Percentiles rank a stretch among this genome's conserved stretches.
phyloP scores from a whole-genome alignment of 2,113 vertebrate species.

The Perognathus longimembris region DNA sequence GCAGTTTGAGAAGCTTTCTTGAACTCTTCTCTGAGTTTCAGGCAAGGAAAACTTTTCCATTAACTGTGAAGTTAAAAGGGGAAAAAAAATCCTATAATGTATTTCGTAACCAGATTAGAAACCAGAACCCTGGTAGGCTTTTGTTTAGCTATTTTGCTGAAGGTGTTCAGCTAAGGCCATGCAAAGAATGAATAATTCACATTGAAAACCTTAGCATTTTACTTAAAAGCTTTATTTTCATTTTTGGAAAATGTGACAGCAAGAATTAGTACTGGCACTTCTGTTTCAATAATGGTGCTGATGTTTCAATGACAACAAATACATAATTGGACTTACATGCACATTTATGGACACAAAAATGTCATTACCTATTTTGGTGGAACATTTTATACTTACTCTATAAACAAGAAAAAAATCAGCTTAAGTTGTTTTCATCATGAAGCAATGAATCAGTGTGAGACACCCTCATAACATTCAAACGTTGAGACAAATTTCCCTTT shows the following conservation, averaged over 20 bases:
- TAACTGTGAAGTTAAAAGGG: constrained; percentile 84
- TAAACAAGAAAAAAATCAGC: constrained; percentile 88
- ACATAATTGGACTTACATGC: constrained; percentile 87
- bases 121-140: constrained; percentile 88
- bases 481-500: constrained; percentile 77
- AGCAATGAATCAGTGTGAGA: constrained; percentile 84
- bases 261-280: constrained; percentile 89
- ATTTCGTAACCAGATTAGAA: constrained; percentile 90
- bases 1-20: constrained; percentile 76
- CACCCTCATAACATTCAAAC: constrained; percentile 80
- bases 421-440: constrained; percentile 88
- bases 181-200: constrained; percentile 87
- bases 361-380: constrained; percentile 89
- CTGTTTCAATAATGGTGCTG: constrained; percentile 88
- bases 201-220: constrained; percentile 89
- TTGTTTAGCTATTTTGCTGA: constrained; percentile 89
- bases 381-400: constrained; percentile 87
- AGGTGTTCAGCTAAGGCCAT: constrained; percentile 85
- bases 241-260: constrained; percentile 88
- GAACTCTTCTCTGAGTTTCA: constrained; percentile 80
- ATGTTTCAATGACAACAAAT: constrained; percentile 89
- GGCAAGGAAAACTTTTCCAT: constrained; percentile 83
- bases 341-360: constrained; percentile 88
- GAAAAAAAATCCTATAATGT: constrained; percentile 83
- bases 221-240: constrained; percentile 88